These are phyloP conservation scores for Trematomus bernacchii DNA, from an alignment of 2,797 vertebrate species.

Conservation along the genomic window DNA sequence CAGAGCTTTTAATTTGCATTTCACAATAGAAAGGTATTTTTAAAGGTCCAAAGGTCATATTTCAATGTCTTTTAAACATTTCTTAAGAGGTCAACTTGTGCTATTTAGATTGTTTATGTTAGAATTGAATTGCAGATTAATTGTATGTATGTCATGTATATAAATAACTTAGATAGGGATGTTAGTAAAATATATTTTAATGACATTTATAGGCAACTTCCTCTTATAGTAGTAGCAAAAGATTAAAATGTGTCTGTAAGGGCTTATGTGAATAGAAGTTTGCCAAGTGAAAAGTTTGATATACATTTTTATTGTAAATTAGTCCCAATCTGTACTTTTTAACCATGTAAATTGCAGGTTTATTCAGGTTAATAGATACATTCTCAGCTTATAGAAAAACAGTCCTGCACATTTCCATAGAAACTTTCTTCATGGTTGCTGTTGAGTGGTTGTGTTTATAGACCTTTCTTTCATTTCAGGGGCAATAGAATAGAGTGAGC, in stretches of 20 bases:
- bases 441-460: not conserved
- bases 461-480: constrained; percentile 1
- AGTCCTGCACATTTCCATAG: not conserved
- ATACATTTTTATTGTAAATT: constrained; percentile 24
- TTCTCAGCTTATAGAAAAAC: not conserved
- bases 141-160: constrained; percentile 57
- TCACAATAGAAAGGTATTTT: constrained; percentile 33
- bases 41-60: constrained; percentile 57
- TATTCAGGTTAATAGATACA: not conserved
- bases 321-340: not conserved
- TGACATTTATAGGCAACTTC: not conserved
- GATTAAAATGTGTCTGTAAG: not conserved
- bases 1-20: constrained; percentile 49
- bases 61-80: constrained; percentile 65
- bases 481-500: not conserved
- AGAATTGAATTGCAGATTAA: constrained; percentile 51
- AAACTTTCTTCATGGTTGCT: not conserved
- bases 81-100: constrained; percentile 67
- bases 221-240: not conserved
- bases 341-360: not conserved
- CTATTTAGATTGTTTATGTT: constrained; percentile 39
- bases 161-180: constrained; percentile 15
- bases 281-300: constrained; percentile 13
- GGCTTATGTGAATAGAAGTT: not conserved
- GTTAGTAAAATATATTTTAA: constrained; percentile 7